Base-by-base conservation (phyloP, 2,113 vertebrate species). In the Forbesichthys papilliferus region DNA sequence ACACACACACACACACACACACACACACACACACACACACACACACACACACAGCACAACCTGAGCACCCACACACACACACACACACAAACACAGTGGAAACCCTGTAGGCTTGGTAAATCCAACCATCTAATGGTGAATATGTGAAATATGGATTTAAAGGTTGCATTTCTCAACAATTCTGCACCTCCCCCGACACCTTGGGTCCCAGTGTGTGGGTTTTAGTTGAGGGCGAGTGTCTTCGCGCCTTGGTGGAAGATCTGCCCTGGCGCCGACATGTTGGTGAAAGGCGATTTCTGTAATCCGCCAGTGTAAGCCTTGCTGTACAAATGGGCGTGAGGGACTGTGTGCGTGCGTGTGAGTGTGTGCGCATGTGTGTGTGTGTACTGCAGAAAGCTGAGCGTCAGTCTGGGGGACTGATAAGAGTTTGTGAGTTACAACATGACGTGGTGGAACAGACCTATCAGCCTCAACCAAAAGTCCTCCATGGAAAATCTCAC, bases 291-390 rank as follows among this genome's bases (percentile, higher is more conserved):
- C 79, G 89, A 90, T 92, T 93, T 89, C 69, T 46, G 89, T 93
- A 92, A 93, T 92, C 89, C 86, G 79, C 4, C 61, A 82, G 75
- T 88, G 85, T 93, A 92, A 92, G 85, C 88, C 80, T 74, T 61
- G 49, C 82, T 81, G 79, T 89, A 90, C 88, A 91, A 91, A 90
- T 85, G 82, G 80, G 78, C 79, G 72, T 89, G 74, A 89, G 86
- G 71, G 86, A 87, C 81, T 85, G 42, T 71, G 73, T 63, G 75
- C 66, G 46, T 61, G 11, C 53, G 66, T 75, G 66, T 71, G 57
- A 72, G 18, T 48, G 47, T 62, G 36, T 62, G 53, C 68, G 62
- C 68, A 18, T 63, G 16, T 64, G 12, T 64, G 60, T 74, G 60
- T 61, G 69, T 61, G 34, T 55, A 46, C 46, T 11, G 56, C 51